A percentile compares a stretch with the other conserved stretches of the same genome.
Evolutionary conservation across 2,888 invertebrate genomes (phyloP).

Genomic region (Campoplex capitator): DNA sequence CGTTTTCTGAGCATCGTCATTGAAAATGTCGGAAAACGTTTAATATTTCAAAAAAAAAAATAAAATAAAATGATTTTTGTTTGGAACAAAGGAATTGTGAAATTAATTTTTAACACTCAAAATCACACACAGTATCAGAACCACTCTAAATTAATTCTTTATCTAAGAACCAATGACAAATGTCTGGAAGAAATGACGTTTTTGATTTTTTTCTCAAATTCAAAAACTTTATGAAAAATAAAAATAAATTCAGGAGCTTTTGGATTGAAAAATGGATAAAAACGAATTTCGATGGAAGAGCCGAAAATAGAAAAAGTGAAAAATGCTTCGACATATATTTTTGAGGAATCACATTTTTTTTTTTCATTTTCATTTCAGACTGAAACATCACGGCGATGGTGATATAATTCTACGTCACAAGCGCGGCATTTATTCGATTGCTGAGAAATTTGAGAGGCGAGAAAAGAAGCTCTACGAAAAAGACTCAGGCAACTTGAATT

Average conservation of each 20-base stretch:
- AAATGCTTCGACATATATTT: background rate
- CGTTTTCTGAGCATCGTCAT: too few species aligned
- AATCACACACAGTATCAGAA: background rate
- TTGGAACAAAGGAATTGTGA: background rate
- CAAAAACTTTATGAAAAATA: background rate
- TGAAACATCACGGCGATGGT: slow-evolving; percentile 83
- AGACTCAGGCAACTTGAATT: slow-evolving; percentile 40
- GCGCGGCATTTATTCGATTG: slow-evolving; percentile 84
- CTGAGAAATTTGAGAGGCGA: slow-evolving; percentile 69
- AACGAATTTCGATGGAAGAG: background rate
- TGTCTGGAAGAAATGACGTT: too few species aligned
- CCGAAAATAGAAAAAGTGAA: slow-evolving; percentile 3
- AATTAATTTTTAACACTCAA: background rate
- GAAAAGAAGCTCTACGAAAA: slow-evolving; percentile 36
- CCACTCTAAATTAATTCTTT: background rate
- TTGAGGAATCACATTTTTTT: background rate
- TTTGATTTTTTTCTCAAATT: background rate
- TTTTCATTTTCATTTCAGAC: slow-evolving; percentile 70
- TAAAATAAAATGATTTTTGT: too few species aligned
- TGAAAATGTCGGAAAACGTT: too few species aligned
- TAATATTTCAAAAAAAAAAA: too few species aligned
- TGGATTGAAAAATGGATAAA: too few species aligned
- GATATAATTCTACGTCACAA: slow-evolving; percentile 84
- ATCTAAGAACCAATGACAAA: too few species aligned
- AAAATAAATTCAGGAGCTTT: too few species aligned